Percentiles rank a stretch among this genome's conserved stretches.
Evolutionary conservation across 1,140 invertebrate species (phyloP).

Genomic region (Caerostris darwini): DNA sequence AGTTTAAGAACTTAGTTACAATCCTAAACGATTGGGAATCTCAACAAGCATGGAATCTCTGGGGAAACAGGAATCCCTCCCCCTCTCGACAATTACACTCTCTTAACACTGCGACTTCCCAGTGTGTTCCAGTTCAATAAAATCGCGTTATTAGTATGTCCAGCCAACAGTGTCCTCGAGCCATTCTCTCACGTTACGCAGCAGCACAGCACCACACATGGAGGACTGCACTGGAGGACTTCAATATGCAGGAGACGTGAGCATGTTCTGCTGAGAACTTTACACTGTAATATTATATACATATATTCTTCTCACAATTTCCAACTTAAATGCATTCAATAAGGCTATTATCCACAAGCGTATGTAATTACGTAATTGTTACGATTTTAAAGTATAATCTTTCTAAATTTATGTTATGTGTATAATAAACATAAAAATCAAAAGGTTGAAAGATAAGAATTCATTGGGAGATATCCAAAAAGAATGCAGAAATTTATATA

Average conservation of each 20-base stretch:
- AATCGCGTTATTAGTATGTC: constrained; percentile 10
- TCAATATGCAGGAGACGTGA: not conserved
- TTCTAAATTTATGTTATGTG: no score
- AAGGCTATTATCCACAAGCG: no score
- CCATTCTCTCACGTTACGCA: constrained; percentile 16
- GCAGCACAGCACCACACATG: not conserved
- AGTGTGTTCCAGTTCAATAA: constrained; percentile 21
- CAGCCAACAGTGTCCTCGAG: constrained; percentile 14
- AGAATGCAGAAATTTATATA: no score
- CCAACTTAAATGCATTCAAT: no score
- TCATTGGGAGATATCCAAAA: no score
- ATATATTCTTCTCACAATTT: no score
- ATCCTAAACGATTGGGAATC: not conserved
- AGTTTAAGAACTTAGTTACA: not conserved
- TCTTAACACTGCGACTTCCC: constrained; percentile 10
- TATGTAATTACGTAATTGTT: no score
- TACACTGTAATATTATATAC: no score
- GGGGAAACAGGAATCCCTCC: not conserved
- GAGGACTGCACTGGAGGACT: not conserved
- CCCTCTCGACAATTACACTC: not conserved
- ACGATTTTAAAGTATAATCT: no score
- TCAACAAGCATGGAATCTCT: constrained; percentile 11
- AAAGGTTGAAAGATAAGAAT: no score
- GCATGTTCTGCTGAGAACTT: not conserved
- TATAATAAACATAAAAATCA: no score